A percentile compares a stretch with the other conserved stretches of the same genome.
These are phyloP conservation scores for Syngnathus typhle DNA, from an alignment of 2,113 vertebrate species.

Conservation along the genomic window DNA sequence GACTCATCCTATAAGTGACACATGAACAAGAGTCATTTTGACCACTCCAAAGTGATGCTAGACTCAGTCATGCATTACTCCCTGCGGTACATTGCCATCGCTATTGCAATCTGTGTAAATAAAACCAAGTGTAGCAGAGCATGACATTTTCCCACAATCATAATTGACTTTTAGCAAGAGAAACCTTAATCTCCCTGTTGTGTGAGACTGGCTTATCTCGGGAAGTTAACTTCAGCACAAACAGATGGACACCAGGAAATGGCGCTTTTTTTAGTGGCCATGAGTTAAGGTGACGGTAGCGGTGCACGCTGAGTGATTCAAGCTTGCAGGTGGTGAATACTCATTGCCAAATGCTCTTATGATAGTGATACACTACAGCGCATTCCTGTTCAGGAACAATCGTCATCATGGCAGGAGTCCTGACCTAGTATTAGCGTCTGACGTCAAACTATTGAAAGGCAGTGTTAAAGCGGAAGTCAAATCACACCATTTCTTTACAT, in stretches of 20 bases:
- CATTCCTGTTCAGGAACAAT: too few relatives aligned
- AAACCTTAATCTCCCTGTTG: not conserved
- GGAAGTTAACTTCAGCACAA: not conserved
- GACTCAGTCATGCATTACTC: conserved; percentile 17
- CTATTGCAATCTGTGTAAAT: conserved; percentile 10
- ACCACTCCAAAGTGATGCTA: conserved; percentile 28
- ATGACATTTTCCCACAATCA: not conserved
- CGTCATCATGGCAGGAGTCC: too few relatives aligned
- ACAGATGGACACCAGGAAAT: not conserved
- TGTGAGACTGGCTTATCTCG: not conserved
- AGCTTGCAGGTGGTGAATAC: not conserved
- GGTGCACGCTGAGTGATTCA: not conserved
- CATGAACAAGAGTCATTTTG: conserved; percentile 25
- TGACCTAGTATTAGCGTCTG: too few relatives aligned
- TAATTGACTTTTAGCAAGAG: not conserved
- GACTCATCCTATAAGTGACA: not conserved
- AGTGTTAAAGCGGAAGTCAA: too few relatives aligned
- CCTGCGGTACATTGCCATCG: conserved; percentile 16
- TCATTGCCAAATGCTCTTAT: too few relatives aligned
- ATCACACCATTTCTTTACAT: too few relatives aligned
- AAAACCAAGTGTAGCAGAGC: conserved; percentile 9
- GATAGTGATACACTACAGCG: too few relatives aligned
- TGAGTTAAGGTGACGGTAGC: not conserved
- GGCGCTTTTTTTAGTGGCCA: not conserved
- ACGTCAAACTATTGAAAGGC: too few relatives aligned